Conservation (phyloP, 1,140 invertebrate genomes). For the Bombus confusus region DNA sequence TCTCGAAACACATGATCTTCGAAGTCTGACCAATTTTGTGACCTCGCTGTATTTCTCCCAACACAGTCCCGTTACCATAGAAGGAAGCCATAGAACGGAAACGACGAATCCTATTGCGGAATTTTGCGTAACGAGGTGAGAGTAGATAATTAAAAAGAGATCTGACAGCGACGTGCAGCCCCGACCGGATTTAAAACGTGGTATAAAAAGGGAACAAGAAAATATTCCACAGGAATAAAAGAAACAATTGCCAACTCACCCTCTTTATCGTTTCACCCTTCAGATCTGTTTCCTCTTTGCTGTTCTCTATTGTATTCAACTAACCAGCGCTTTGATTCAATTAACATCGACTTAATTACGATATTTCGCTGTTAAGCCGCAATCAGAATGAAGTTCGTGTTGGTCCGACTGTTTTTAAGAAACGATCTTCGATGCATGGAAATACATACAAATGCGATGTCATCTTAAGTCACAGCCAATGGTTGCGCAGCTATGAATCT, state of each 20-base stretch:
- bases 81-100: conserved; percentile 7
- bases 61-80: not conserved
- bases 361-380: not conserved
- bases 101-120: not conserved
- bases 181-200: not conserved
- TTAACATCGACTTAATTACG: not conserved
- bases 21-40: not conserved
- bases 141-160: conserved; percentile 37
- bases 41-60: not conserved
- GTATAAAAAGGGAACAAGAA: not conserved
- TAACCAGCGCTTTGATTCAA: not conserved
- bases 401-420: not conserved
- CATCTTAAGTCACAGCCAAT: no score
- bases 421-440: not conserved
- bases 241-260: not conserved
- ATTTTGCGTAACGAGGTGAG: not conserved
- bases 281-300: not conserved
- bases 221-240: not conserved
- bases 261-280: not conserved
- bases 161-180: not conserved
- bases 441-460: not conserved
- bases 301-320: not conserved
- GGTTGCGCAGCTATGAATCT: no score
- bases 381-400: no score
- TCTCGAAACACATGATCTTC: not conserved